Base-by-base conservation (phyloP, 1,140 invertebrate species). In the Mercenaria mercenaria region DNA sequence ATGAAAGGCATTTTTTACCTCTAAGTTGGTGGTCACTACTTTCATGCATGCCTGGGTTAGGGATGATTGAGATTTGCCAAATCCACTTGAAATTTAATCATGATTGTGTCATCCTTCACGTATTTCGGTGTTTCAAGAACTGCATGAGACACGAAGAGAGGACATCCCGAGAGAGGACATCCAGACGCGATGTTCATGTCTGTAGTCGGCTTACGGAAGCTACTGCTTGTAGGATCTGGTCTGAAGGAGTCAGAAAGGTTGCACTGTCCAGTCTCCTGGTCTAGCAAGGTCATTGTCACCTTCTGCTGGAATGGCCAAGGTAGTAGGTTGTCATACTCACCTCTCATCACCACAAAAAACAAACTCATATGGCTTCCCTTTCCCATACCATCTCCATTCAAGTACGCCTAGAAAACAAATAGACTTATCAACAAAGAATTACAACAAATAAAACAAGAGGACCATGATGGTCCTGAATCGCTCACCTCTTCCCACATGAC, bases 181-280 rank as follows among this genome's bases (percentile, higher is more conserved):
- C n/a, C n/a, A n/a, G n/a, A n/a, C 13, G 94, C 95, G 15, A 95
- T 93, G 69, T 95, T 96, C 93, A 94, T 94, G 41, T 95, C 94
- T 0, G 92, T 90, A 3, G 77, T 90, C 4, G 95, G 95, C n/a
- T 90, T 80, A 39, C 93, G 82, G 87, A 95, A 96, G 34, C 92
- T 93, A 37, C 79, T 91, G 77, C 92, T 92, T 26, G 43, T 91
- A 8, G 90, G 90, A 83, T 93, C 94, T 4, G 95, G 95, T 39
- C 90, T 88, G 88, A 96, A 96, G 15, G 92, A 89, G 80, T 95
- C 94, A 20, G 89, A 91, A 11, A 95, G 52, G 64, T 93, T 89
- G 0, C 91, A 56, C 23, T 88, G 90, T 74, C 91, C 93, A 39
- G 88, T 64, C 43, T 79, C 92, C 83, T 95, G 94, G 79, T 95